Evolutionary conservation across 2,113 vertebrate species (phyloP), one percentile per base, ranked within the genome.

Genomic region (Tricholaema leucomelas): DNA sequence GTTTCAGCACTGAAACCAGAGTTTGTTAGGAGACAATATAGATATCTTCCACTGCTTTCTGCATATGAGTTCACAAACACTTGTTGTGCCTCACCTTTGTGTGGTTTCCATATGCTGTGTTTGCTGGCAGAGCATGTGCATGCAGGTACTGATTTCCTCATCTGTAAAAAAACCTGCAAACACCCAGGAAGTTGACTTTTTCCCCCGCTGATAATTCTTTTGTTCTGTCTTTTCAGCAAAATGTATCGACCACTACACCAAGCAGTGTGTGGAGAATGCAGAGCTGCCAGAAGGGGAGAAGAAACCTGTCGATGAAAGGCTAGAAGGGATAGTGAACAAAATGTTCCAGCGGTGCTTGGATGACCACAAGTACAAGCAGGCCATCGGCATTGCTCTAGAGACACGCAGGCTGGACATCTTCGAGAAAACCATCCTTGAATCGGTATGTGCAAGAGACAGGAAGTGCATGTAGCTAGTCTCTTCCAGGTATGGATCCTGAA

Each of bases 191-290:
- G 4, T 11, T 81, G 85, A 70, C 72, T 35, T 30, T 16, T 48
- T 23, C 8, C 18, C 18, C 15, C 14, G 12, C 1, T 30, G 28
- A 12, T 52, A 13, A 76, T 46, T 92, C 38, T 88, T 94, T 58
- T 82, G 93, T 24, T 8, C 12, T 88, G 12, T 64, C 93, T 64
- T 80, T 58, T 61, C 90, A 99, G 99, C 99, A 92, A 99, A 99
- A 97, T 99, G 99, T 90, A 99, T 99, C 2, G 99, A 99, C 96
- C 99, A 99, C 96, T 99, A 99, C 83, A 99, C 99, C 85, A 99
- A 99, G 92, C 98, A 99, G 84, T 99, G 99, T 18, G 99, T 99
- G 86, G 99, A 99, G 96, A 99, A 99, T 36, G 98, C 99, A 0
- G 99, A 99, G 83, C 97, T 99, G 72, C 98, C 98, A 0, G 99